Conservation (phyloP, 30 jellyfish, hydroid and myxozoan species). For the Sanderia malayensis region DNA sequence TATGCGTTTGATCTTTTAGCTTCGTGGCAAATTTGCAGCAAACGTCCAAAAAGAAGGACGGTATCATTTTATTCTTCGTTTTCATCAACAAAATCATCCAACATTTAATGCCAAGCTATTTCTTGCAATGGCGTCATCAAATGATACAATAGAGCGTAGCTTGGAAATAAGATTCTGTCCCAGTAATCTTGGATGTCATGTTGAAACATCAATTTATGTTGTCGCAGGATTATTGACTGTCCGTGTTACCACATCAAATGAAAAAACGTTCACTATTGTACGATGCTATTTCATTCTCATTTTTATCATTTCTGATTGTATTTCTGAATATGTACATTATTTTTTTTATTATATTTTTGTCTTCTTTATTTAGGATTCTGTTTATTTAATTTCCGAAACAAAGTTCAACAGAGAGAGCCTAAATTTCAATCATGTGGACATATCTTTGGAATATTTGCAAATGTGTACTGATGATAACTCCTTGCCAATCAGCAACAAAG, state of each 20-base stretch:
- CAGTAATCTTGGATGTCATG: constrained; percentile 68
- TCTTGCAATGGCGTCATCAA: neutral
- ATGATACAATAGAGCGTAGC: neutral
- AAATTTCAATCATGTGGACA: constrained; percentile 47
- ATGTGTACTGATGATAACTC: constrained; percentile 43
- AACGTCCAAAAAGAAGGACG: neutral
- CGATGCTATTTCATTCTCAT: constrained; percentile 3
- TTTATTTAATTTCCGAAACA: constrained; percentile 1
- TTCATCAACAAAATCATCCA: constrained; percentile 60
- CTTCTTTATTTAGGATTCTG: constrained; percentile 19
- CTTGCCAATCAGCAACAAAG: constrained; percentile 35
- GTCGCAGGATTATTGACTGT: constrained; percentile 16
- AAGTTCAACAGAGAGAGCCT: neutral
- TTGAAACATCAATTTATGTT: neutral
- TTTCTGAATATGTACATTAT: neutral
- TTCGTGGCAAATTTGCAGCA: neutral
- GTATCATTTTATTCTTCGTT: constrained; percentile 38
- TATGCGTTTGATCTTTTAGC: too few relatives aligned
- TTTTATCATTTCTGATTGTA: neutral
- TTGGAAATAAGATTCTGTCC: constrained; percentile 50
- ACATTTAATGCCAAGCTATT: constrained; percentile 17
- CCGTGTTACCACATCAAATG: constrained; percentile 26
- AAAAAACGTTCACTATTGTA: constrained; percentile 36
- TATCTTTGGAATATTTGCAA: constrained; percentile 31
- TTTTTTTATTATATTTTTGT: too few relatives aligned